These are phyloP conservation scores for Atopsyche davidsoni DNA, from an alignment of 1,140 invertebrate species.

Conservation along the genomic window DNA sequence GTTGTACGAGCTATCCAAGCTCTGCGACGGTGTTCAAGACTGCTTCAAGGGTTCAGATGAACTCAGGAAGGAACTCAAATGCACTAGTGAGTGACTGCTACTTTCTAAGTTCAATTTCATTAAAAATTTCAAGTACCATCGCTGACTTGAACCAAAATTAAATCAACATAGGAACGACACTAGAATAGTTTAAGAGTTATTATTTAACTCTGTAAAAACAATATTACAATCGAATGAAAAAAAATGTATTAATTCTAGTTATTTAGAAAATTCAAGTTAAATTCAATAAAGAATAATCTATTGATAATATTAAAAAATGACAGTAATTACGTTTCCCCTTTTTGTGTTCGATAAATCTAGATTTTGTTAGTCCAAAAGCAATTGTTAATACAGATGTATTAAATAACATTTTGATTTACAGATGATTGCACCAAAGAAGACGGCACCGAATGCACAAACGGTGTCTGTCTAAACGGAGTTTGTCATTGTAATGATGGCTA, in stretches of 20 bases:
- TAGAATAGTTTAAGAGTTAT: constrained; percentile 1
- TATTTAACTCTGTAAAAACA: too few species aligned
- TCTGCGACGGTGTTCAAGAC: constrained; percentile 84
- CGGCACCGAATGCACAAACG: constrained; percentile 80
- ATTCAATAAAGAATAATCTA: too few species aligned
- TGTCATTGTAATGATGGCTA: constrained; percentile 95
- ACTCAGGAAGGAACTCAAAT: constrained; percentile 81
- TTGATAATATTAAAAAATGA: too few species aligned
- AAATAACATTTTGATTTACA: too few species aligned
- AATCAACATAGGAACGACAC: too few species aligned
- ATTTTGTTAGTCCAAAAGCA: too few species aligned
- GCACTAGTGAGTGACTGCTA: constrained; percentile 67
- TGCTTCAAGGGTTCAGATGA: constrained; percentile 91
- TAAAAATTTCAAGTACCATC: not conserved
- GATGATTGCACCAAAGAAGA: constrained; percentile 86
- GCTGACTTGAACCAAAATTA: not conserved
- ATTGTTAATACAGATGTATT: too few species aligned
- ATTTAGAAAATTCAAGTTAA: too few species aligned
- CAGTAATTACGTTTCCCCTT: too few species aligned
- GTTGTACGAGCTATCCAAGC: constrained; percentile 88
- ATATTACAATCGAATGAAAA: too few species aligned
- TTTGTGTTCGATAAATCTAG: too few species aligned
- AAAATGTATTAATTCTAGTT: too few species aligned
- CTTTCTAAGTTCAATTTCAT: not conserved
- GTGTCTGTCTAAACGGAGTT: constrained; percentile 85